phyloP scores from a whole-genome alignment of 2,797 vertebrate species.

The Enteromius radiatus region DNA sequence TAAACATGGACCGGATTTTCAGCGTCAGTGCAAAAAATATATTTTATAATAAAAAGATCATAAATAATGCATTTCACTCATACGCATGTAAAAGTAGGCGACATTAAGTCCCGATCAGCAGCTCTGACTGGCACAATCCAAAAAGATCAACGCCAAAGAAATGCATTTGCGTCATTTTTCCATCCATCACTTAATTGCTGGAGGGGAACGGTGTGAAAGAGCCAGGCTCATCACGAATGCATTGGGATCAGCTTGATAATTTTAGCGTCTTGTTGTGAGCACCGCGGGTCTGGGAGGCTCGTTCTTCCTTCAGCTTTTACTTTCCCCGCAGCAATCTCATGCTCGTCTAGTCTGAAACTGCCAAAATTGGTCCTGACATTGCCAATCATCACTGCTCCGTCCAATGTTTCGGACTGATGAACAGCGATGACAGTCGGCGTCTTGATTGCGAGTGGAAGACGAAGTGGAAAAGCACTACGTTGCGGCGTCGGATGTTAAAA shows the following conservation, averaged over 20 bases:
- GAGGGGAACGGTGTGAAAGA: not conserved
- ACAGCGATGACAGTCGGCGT: constrained; percentile 21
- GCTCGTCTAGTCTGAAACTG: constrained; percentile 50
- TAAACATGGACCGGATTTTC: not conserved
- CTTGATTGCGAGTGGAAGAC: constrained; percentile 11
- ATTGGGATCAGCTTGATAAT: constrained; percentile 51
- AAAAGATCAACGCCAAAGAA: constrained; percentile 23
- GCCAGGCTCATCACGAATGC: constrained; percentile 20
- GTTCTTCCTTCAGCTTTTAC: constrained; percentile 32
- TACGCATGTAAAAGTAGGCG: not conserved
- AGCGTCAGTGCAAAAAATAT: too few relatives aligned
- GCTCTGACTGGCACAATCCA: not conserved
- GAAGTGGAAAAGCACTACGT: not conserved
- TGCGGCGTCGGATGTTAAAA: not conserved
- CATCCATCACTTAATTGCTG: constrained; percentile 33
- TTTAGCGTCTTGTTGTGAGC: not conserved
- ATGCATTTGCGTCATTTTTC: constrained; percentile 10
- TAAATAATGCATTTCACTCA: not conserved
- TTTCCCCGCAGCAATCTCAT: constrained; percentile 58
- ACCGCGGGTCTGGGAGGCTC: not conserved
- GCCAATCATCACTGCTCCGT: constrained; percentile 46
- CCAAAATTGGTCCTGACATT: constrained; percentile 48
- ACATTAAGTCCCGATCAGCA: constrained; percentile 13
- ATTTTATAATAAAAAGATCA: not conserved
- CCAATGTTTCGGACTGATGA: constrained; percentile 30